Base-by-base conservation (phyloP, 2,797 vertebrate genomes). In the Pangasius larnaudii region DNA sequence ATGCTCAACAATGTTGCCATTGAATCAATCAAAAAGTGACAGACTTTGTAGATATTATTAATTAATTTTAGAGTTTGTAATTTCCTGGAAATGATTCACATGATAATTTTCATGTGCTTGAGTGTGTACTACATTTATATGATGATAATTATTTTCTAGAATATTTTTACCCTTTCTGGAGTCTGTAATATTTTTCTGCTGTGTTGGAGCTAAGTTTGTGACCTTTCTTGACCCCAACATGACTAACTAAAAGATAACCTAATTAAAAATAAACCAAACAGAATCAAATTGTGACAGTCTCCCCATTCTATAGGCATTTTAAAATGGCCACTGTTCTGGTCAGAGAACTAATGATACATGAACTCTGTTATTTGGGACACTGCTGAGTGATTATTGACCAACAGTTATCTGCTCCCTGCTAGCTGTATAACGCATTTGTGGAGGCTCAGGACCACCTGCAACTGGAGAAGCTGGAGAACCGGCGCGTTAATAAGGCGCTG, bases 401-500 rank as follows among this genome's bases (percentile, higher is more conserved):
- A 16, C 49, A 22, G 3, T 30, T 81, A 22, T 74, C 27, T 86
- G n/a, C 84, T 18, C 79, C 4, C 80, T 30, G 81, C 87, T 86
- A 99, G 98, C 93, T 99, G 5, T 99, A 99, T 92, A 99, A 99
- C 88, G 97, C 97, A 0, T 99, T 98, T 11, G 95, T 98, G 22
- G 98, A 98, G 95, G 95, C 97, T 88, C 98, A 99, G 92, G 98
- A 97, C 79, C 97, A 98, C 87, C 94, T 99, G 72, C 97, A 98
- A 91, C 94, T 98, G 85, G 97, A 99, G 92, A 98, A 97, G 90
- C 96, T 97, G 92, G 98, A 99, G 93, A 98, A 96, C 53, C 97
- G 96, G 91, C 96, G 97, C 90, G 96, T 99, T 81, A 98, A 96
- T 92, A 96, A 97, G 87, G 97, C 98, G 24, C 93, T 99, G 92